Percentiles rank a stretch among this genome's conserved stretches.
Conservation (phyloP, 2,113 vertebrate genomes). For the Menidia beryllina region DNA sequence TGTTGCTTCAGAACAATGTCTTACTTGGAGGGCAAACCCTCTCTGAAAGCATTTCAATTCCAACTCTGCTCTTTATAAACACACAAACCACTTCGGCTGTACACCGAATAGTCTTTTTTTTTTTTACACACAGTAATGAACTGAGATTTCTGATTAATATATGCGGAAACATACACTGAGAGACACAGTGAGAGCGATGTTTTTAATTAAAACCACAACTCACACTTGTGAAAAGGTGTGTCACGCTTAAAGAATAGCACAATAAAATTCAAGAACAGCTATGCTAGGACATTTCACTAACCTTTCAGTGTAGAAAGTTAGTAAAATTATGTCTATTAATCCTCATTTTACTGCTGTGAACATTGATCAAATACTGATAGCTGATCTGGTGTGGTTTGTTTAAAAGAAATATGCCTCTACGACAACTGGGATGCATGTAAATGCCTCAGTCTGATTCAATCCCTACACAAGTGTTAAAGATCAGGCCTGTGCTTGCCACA, state of each 20-base stretch:
- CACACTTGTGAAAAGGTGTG: not conserved
- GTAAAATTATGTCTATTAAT: no score
- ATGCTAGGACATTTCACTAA: slow-evolving; percentile 4
- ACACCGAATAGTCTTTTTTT: not conserved
- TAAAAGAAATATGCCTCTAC: no score
- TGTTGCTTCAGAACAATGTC: slow-evolving; percentile 25
- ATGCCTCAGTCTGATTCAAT: no score
- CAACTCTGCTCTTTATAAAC: not conserved
- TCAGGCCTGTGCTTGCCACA: no score
- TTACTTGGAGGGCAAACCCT: slow-evolving; percentile 6
- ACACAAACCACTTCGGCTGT: not conserved
- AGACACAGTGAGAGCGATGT: not conserved
- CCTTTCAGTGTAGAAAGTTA: not conserved
- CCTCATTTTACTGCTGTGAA: no score
- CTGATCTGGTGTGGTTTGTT: no score
- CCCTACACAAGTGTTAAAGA: no score
- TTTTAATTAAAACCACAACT: not conserved
- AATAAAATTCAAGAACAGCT: not conserved
- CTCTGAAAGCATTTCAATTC: slow-evolving; percentile 10
- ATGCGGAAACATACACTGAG: not conserved
- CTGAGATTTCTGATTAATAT: not conserved
- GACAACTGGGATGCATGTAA: no score
- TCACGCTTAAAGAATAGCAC: not conserved
- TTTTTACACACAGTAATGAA: not conserved
- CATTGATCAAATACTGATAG: no score